Evolutionary conservation across 2,797 vertebrate genomes (phyloP).

Genomic region (Acropternis orthonyx): DNA sequence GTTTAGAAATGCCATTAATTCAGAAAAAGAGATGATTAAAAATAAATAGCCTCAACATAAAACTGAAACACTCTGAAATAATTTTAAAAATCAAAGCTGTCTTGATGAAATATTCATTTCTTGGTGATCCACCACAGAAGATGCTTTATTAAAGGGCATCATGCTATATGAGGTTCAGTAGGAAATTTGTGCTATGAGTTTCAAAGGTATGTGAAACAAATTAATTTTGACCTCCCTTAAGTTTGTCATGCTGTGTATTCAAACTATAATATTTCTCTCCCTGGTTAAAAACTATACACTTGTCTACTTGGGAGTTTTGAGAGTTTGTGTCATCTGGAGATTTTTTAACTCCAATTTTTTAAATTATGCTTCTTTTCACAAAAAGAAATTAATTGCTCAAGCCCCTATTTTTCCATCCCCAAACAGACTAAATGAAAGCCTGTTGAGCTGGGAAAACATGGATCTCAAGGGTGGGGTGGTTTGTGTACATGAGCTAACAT

Average conservation of each 20-base stretch:
- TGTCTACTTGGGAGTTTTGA: not conserved
- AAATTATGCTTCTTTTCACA: not conserved
- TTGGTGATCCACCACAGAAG: not conserved
- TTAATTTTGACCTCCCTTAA: not conserved
- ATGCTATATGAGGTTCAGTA: not conserved
- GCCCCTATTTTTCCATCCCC: not conserved
- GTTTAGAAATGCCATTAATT: not conserved
- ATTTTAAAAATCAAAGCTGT: not conserved
- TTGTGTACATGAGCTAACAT: accelerated
- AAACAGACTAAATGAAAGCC: not conserved
- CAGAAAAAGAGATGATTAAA: not conserved
- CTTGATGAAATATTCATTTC: not conserved
- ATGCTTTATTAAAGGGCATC: not conserved
- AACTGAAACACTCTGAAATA: not conserved
- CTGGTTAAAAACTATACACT: not conserved
- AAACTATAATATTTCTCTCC: not conserved
- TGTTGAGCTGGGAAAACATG: not conserved
- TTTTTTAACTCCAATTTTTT: not conserved
- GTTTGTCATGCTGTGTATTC: not conserved
- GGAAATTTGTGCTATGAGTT: not conserved
- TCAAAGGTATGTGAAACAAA: not conserved
- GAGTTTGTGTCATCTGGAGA: not conserved
- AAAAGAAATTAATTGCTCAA: not conserved
- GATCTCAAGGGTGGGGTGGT: not conserved
- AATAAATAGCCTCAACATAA: not conserved